Base-by-base conservation (phyloP, 2,888 invertebrate species). In the Drosophila acutilabella region DNA sequence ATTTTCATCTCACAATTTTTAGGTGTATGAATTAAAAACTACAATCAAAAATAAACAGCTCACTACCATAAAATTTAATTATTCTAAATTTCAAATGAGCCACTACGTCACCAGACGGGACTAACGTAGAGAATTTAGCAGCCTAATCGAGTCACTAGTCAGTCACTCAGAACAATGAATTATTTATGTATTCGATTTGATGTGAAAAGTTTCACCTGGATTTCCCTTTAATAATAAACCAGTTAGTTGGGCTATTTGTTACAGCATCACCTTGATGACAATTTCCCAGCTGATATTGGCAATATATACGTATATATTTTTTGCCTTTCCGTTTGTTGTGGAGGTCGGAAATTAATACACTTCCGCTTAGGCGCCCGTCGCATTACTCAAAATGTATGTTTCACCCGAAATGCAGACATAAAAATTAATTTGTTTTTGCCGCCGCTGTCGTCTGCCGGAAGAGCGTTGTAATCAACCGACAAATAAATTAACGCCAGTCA, bases 381-480 rank as follows among this genome's bases (percentile, higher is more conserved):
- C 78, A 82, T 85, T 81, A 85, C 85, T 82, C 82, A 81, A 80
- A 80, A 80, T 60, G 65, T 70, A 74, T 70, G 66, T 70, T 57
- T 66, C 67, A 44, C 66, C 72, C 65, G 30, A 64, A 78, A 66
- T 59, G 71, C 73, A 73, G 74, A 75, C 85, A 85, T 84, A 81
- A 85, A 82, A 82, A 82, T 85, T 82, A 82, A 82, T 82, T 82
- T 82, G 78, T 78, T 83, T 85, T 75, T 75, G 82, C 74, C 62
- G 57, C 59, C 69, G 73, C 71, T 83, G 82, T 87, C 85, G 74
- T 75, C 78, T 78, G 80, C 64, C 87, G 85, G 85, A 87, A 79
- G 80, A 79, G 70, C 80, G 80, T 73, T 82, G 76, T 85, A 85
- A 85, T 87, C 88, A 85, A 85, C 80, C 85, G 85, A 82, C 88